Evolutionary conservation across 2,113 vertebrate species (phyloP), one percentile per base, ranked within the genome.

Genomic region (Haplochromis burtoni): DNA sequence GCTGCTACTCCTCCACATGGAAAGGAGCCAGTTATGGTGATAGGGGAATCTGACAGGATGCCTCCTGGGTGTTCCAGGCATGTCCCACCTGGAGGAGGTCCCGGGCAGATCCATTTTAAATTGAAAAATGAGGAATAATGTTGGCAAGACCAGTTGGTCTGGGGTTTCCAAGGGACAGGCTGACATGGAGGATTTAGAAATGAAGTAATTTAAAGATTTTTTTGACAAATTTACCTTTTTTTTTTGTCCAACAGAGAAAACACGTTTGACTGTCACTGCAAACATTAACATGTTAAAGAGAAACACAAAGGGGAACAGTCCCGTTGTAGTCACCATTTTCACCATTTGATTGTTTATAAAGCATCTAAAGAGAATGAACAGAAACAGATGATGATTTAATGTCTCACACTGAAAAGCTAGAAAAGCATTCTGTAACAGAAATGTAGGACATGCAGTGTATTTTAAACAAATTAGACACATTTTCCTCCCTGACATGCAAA

Each of bases 221-320:
- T 21, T 71, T 71, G 26, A 19, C 6, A 0, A 14, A 31, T 14
- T 3, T 79, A 94, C 92, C 94, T 88, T 10, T 78, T 47, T 66
- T 2, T 4, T 45, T 8, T 8, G 11, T 10, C 1, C 63, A n/a
- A 80, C 16, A 26, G n/a, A 33, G 57, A 92, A 1, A 35, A 93
- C 14, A 7, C 16, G 38, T 49, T 12, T 82, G 45, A 86, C 6
- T 14, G 84, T 71, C 71, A 92, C 54, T 13, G 12, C 66, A 7
- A 93, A 73, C 68, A 95, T 73, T 61, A 5, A 35, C 2, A 87
- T 1, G 40, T 93, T 93, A 51, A 91, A 94, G 80, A 82, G 2
- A 51, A 95, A 94, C 24, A 94, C 55, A 35, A 93, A 16, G 81
- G 14, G 1, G 49, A 93, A 92, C 10, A 88, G 45, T 38, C 92